A percentile compares a stretch with the other conserved stretches of the same genome.
Conservation (phyloP, 1,140 invertebrate genomes). For the Yoshiicerus persimilis region DNA sequence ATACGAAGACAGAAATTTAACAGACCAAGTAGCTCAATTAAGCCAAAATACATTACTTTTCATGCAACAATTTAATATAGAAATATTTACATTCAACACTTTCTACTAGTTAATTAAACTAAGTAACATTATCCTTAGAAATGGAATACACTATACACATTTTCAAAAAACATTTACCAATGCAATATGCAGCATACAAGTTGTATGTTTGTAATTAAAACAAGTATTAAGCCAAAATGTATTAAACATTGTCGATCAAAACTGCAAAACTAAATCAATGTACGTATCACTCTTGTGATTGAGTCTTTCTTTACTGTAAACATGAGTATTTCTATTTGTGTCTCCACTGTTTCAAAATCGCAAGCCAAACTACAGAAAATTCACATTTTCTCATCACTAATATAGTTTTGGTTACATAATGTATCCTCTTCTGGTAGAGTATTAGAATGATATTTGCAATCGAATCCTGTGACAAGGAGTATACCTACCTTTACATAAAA, state of each 20-base stretch:
- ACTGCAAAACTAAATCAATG: not conserved
- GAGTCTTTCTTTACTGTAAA: no score
- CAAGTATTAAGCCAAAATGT: not conserved
- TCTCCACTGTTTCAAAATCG: no score
- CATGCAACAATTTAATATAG: not conserved
- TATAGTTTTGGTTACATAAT: no score
- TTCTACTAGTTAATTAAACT: no score
- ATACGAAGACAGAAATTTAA: not conserved
- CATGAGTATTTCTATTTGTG: no score
- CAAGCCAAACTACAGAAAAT: no score
- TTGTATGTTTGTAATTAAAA: not conserved
- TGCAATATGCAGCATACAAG: not conserved
- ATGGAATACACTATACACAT: no score
- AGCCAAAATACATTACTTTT: not conserved
- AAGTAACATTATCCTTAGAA: no score
- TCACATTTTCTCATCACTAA: no score
- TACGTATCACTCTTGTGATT: no score
- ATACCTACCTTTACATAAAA: not conserved
- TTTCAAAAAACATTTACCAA: not conserved
- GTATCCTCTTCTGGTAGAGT: no score
- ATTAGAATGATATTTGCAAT: no score
- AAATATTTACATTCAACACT: not conserved
- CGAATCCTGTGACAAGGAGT: not conserved
- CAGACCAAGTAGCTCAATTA: constrained; percentile 1
- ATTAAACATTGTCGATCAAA: not conserved